Evolutionary conservation across 1,140 invertebrate species (phyloP), one percentile per base, ranked within the genome.

Genomic region (Microplitis demolitor): DNA sequence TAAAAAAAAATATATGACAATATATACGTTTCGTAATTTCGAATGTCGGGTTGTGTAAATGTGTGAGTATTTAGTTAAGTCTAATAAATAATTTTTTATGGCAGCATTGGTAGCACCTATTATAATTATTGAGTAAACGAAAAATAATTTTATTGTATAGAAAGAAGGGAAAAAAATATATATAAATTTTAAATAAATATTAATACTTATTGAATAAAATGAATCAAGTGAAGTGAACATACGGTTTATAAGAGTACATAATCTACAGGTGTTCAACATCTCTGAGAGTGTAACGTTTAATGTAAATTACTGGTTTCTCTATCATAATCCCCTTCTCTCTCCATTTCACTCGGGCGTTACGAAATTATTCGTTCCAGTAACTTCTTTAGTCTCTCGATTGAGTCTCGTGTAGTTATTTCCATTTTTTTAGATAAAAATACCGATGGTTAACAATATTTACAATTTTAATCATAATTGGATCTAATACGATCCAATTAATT

Each of bases 241-340:
- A 61, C 24, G 39, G 39, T 45, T 6, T 45, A 45, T 6, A 11
- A 58, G 9, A 58, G 56, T 24, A 45, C 58, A 60, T 51, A 35
- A 16, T 73, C 66, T 74, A 76, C 79, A 80, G 78, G 79, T 79
- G 79, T 80, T 76, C 75, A 50, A 66, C 72, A 54, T 77, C 71
- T 62, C 71, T 34, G 8, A 64, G 14, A 74, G 74, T 72, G 69
- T 73, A 62, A 66, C 56, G 69, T 74, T 79, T 77, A 79, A 80
- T 77, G 78, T 78, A 77, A 77, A 79, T 78, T 78, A 80, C 78
- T 77, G 79, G 79, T 80, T 80, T 79, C 78, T 77, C 77, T 73
- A 66, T 62, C 37, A 72, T 72, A 79, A 75, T 76, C 61, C 66
- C 73, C 62, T 71, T 62, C 73, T 72, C 14, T 73, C 60, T 63